phyloP scores from a whole-genome alignment of 2,888 invertebrate species.

The Plusia festucae region DNA sequence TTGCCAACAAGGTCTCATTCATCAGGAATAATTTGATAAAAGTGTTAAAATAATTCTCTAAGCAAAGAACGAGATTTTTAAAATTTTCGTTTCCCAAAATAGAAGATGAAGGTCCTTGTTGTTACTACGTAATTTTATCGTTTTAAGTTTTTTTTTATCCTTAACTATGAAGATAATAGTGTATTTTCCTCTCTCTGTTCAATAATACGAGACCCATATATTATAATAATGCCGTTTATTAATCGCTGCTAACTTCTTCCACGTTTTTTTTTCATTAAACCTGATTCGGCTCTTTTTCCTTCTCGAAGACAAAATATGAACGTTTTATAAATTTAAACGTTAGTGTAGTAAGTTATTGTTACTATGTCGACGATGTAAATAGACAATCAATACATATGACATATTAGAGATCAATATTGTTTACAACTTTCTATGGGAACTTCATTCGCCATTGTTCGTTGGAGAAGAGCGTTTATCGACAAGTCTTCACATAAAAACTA shows the following conservation, averaged over 20 bases:
- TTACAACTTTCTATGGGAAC: conserved; percentile 84
- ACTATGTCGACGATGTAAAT: conserved; percentile 55
- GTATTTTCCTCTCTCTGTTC: background rate
- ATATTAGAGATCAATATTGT: conserved; percentile 68
- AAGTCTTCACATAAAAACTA: conserved; percentile 33
- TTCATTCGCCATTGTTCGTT: conserved; percentile 69
- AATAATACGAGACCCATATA: background rate
- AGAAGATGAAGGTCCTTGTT: no score
- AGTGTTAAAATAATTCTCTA: no score
- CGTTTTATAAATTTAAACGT: background rate
- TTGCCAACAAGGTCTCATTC: no score
- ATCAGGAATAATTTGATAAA: no score
- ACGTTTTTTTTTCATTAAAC: background rate
- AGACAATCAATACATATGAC: conserved; percentile 59
- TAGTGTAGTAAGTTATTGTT: conserved; percentile 38
- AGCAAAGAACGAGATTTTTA: no score
- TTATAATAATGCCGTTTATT: background rate
- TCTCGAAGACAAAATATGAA: background rate
- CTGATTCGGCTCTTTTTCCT: background rate
- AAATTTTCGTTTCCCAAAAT: no score
- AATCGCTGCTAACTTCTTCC: background rate
- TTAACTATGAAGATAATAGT: background rate
- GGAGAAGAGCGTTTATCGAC: conserved; percentile 46
- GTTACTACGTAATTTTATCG: no score
- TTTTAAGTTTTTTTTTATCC: background rate